Conservation (phyloP, 1,140 invertebrate species). For the Papilio aristodemus region DNA sequence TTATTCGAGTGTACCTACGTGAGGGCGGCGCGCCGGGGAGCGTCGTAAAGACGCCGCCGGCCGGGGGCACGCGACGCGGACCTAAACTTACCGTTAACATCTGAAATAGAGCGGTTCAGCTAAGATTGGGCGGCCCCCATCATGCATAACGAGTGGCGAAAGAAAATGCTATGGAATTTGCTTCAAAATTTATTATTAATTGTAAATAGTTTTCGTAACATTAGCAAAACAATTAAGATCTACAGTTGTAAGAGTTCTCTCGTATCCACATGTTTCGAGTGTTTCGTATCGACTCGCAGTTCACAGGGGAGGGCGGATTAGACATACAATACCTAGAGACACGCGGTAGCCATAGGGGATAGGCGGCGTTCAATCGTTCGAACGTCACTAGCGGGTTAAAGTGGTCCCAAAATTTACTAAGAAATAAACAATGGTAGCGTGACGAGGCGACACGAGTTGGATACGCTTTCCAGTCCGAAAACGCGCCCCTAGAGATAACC, state of each 20-base stretch:
- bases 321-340: conserved; percentile 10
- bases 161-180: conserved; percentile 74
- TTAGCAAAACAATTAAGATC: conserved; percentile 53
- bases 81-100: conserved; percentile 79
- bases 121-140: conserved; percentile 69
- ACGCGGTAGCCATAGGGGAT: neutral
- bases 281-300: conserved; percentile 42
- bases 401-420: conserved; percentile 78
- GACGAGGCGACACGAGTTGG: neutral
- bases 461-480: neutral
- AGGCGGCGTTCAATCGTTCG: conserved; percentile 29
- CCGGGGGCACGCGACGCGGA: conserved; percentile 59
- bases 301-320: conserved; percentile 39
- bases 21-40: conserved; percentile 34
- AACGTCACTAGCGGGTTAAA: conserved; percentile 60
- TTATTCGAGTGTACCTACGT: conserved; percentile 50
- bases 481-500: conserved; percentile 40
- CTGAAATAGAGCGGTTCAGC: conserved; percentile 76
- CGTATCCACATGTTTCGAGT: conserved; percentile 10
- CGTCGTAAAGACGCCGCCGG: conserved; percentile 37
- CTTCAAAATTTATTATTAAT: conserved; percentile 69
- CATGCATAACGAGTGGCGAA: conserved; percentile 63
- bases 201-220: conserved; percentile 65
- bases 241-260: conserved; percentile 49
- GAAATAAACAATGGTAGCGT: conserved; percentile 52